Percentiles rank a stretch among this genome's conserved stretches.
phyloP scores from a whole-genome alignment of 30 jellyfish, hydroid and myxozoan genomes.

The Pseudorhiza aurosa region DNA sequence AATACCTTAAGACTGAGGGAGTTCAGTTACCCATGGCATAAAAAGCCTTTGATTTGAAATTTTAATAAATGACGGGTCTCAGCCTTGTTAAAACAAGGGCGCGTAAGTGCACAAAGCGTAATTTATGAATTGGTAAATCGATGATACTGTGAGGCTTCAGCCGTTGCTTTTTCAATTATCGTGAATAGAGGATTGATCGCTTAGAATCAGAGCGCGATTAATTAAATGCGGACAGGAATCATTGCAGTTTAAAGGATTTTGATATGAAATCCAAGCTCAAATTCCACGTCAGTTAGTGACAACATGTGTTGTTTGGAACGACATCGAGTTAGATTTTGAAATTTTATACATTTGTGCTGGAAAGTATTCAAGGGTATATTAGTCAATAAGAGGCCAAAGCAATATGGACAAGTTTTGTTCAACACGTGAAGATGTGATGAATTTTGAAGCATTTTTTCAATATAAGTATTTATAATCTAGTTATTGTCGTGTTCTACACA shows the following conservation, averaged over 20 bases:
- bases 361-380: no score
- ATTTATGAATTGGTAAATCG: background rate
- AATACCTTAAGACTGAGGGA: no score
- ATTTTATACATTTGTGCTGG: no score
- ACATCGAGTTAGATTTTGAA: no score
- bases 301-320: no score
- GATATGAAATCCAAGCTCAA: background rate
- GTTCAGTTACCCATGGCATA: background rate
- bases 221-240: background rate
- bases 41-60: background rate
- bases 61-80: background rate
- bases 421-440: no score
- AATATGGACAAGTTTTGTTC: no score
- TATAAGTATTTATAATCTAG: no score
- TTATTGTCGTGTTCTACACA: no score
- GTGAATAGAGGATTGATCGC: background rate
- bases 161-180: background rate
- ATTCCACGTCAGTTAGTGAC: background rate
- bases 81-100: background rate
- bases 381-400: no score
- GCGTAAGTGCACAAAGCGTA: background rate
- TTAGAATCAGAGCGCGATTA: background rate
- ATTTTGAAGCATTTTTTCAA: no score
- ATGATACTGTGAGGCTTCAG: background rate
- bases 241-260: slow-evolving; percentile 6